Evolutionary conservation across 2,797 vertebrate genomes (phyloP).

Genomic region (Halcyon leucocephala): DNA sequence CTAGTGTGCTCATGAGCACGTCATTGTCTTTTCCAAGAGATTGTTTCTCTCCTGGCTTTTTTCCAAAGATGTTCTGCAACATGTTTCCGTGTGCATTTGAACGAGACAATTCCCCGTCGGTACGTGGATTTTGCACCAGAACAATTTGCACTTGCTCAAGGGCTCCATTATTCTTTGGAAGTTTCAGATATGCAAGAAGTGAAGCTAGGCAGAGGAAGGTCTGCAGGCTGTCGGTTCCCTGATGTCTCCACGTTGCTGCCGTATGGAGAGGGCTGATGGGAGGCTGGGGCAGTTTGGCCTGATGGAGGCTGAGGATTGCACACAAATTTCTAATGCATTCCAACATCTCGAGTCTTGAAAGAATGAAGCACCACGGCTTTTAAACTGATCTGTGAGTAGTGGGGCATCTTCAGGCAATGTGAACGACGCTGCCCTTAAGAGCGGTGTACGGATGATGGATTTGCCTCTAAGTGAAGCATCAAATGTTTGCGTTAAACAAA

Average conservation of each 20-base stretch:
- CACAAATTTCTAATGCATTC: neutral
- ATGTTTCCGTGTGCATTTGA: neutral
- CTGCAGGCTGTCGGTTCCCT: fast-evolving
- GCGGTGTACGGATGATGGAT: fast-evolving
- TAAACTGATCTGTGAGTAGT: neutral
- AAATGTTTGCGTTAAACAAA: neutral
- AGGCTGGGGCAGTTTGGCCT: neutral
- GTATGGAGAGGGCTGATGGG: fast-evolving
- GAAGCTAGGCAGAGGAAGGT: neutral
- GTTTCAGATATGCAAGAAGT: neutral
- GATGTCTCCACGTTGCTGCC: fast-evolving
- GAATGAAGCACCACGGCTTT: neutral
- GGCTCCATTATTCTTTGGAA: neutral
- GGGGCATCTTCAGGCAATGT: neutral
- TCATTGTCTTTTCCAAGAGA: neutral
- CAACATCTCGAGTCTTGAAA: neutral
- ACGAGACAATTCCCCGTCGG: neutral
- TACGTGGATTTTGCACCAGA: neutral
- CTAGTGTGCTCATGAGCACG: neutral
- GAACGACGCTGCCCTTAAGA: fast-evolving
- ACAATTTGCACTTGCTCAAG: neutral
- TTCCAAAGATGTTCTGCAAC: neutral
- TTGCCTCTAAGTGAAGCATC: neutral
- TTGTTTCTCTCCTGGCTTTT: neutral
- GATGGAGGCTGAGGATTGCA: neutral